Base-by-base conservation (phyloP, 2,888 invertebrate genomes). In the Emmelina monodactyla region DNA sequence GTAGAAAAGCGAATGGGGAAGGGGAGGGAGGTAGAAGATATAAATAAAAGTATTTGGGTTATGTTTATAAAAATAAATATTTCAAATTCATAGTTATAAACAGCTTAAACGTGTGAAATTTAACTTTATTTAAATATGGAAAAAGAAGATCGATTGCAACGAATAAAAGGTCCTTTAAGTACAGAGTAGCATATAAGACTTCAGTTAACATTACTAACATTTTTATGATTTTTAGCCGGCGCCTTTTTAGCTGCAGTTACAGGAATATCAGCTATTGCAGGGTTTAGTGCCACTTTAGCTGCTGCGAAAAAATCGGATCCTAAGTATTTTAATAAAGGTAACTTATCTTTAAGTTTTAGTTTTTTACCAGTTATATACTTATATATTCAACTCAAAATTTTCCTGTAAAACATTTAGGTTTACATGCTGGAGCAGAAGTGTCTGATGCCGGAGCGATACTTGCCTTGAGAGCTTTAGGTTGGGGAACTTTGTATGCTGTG, bases 401-500 rank as follows among this genome's bases (percentile, higher is more conserved):
- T 25, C 3, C 4, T 25, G 3, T 47, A n/a, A n/a, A n/a, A n/a
- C n/a, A n/a, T 49, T 19, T 39, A 80, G 80, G 88, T 32, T 60
- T 90, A 49, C 66, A 83, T 16, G 81, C 85, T 29, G 72, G 82
- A 34, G 66, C 79, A 34, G 84, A 88, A 51, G 58, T 89, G 39
- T 82, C 85, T 32, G 93, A 93, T 63, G 87, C 88, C 38, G 95
- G 94, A 11, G 86, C 88, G 2, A 79, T 85, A 3, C 72, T 96
- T 38, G 96, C 96, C 1, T 45, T 91, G 34, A 82, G 92, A 57
- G 97, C 97, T 0, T 76, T 97, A 1, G 91, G 89, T 5, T 91
- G 92, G 89, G 96, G 94, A 2, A 89, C 92, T 0, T 45, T 94
- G 1, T 94, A 91, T 68, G 93, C 96, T 0, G 72, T 94, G n/a